Conservation (phyloP, 2,113 vertebrate genomes). For the Zosterops lateralis region DNA sequence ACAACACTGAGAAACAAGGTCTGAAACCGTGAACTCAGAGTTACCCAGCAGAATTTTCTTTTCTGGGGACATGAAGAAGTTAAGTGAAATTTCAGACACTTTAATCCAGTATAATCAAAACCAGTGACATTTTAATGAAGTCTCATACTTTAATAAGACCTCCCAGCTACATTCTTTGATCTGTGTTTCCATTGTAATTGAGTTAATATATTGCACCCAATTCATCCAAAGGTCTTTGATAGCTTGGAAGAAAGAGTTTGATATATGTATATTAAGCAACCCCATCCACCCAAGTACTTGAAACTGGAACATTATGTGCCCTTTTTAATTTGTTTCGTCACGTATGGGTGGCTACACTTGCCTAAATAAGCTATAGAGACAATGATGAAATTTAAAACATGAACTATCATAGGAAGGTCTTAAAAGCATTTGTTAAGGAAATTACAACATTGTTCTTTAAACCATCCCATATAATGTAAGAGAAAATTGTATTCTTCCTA, state of each 20-base stretch:
- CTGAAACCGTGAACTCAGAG: neutral
- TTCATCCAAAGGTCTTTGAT: constrained; percentile 18
- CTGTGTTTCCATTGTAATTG: constrained; percentile 10
- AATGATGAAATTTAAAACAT: constrained; percentile 17
- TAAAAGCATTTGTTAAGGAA: constrained; percentile 54
- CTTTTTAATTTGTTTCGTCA: constrained; percentile 27
- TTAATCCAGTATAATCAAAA: constrained; percentile 26
- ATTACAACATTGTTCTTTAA: constrained; percentile 59
- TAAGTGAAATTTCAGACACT: neutral
- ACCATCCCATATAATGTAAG: constrained; percentile 21
- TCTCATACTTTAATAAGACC: constrained; percentile 33
- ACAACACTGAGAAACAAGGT: neutral
- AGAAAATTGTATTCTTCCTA: constrained; percentile 41
- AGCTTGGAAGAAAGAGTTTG: neutral
- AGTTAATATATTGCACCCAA: constrained; percentile 14
- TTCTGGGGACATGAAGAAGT: neutral
- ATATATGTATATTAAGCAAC: constrained; percentile 12
- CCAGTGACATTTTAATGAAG: neutral
- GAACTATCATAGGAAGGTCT: constrained; percentile 14
- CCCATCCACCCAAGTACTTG: neutral
- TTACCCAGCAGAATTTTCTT: neutral
- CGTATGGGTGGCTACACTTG: neutral
- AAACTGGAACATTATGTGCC: constrained; percentile 1
- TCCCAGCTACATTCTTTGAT: constrained; percentile 41
- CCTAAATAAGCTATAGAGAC: constrained; percentile 47